A percentile compares a stretch with the other conserved stretches of the same genome.
These are phyloP conservation scores for Andricus curvator DNA, from an alignment of 2,888 invertebrate genomes.

Conservation along the genomic window DNA sequence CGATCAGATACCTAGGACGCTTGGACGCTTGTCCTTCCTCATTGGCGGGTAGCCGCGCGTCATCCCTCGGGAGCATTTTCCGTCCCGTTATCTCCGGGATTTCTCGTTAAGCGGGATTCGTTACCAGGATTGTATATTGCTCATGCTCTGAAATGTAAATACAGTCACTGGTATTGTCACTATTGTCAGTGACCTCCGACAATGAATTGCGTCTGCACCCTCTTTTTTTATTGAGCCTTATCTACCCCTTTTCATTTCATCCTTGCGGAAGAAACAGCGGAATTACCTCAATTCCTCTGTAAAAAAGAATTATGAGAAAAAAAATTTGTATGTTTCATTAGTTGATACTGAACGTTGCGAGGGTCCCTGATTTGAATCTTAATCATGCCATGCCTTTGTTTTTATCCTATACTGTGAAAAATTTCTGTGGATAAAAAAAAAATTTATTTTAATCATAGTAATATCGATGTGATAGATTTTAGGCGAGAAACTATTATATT, in stretches of 20 bases:
- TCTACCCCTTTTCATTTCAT: background rate
- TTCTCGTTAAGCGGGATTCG: conserved; percentile 47
- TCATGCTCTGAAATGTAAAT: background rate
- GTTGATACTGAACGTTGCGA: no score
- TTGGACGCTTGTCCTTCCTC: conserved; percentile 44
- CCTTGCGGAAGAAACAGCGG: background rate
- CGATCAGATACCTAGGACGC: conserved; percentile 26
- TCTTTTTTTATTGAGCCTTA: background rate
- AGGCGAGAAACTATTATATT: no score
- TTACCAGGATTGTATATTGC: conserved; percentile 47
- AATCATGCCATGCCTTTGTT: no score
- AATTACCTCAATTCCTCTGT: background rate
- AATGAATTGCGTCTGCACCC: background rate
- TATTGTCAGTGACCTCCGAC: background rate
- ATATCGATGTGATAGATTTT: no score
- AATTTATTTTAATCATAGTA: no score
- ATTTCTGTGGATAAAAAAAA: no score
- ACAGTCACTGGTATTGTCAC: background rate
- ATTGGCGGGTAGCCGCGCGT: conserved; percentile 52
- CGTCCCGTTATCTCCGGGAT: conserved; percentile 68
- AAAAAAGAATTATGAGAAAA: no score
- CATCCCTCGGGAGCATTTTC: conserved; percentile 69
- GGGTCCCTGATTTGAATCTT: no score
- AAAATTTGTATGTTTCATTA: no score
- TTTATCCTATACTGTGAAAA: no score